Conservation (phyloP, 2,888 invertebrate genomes). For the Cheilosia variabilis region DNA sequence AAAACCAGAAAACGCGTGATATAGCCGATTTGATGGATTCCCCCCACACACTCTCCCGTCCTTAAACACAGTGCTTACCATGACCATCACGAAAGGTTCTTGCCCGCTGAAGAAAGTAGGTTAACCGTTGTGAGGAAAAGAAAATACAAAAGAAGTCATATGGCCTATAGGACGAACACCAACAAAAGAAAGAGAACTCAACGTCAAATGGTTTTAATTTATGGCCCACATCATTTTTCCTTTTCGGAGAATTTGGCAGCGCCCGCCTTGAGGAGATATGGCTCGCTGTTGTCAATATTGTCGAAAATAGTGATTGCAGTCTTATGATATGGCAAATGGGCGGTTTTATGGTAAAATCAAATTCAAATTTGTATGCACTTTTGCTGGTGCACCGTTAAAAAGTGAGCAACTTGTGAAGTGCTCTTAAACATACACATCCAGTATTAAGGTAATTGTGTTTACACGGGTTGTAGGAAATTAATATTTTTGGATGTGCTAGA, state of each 20-base stretch:
- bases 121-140: slow-evolving; percentile 68
- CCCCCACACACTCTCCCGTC: neutral
- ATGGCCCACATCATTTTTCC: slow-evolving; percentile 56
- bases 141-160: slow-evolving; percentile 51
- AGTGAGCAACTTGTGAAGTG: too few relatives aligned
- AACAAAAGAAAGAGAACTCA: slow-evolving; percentile 36
- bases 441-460: too few relatives aligned
- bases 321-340: neutral
- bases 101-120: slow-evolving; percentile 64
- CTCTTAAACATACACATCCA: too few relatives aligned
- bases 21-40: neutral
- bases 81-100: slow-evolving; percentile 52
- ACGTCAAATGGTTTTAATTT: slow-evolving; percentile 60
- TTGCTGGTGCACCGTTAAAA: too few relatives aligned
- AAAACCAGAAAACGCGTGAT: slow-evolving; percentile 28
- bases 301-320: neutral
- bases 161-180: slow-evolving; percentile 37
- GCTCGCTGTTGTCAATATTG: neutral
- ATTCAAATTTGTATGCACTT: too few relatives aligned
- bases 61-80: neutral
- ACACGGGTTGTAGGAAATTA: too few relatives aligned
- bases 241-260: slow-evolving; percentile 60
- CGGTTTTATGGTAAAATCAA: too few relatives aligned
- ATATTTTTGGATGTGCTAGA: too few relatives aligned
- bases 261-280: slow-evolving; percentile 40